phyloP scores from a whole-genome alignment of 2,797 vertebrate genomes.

The Sarcoramphus papa region DNA sequence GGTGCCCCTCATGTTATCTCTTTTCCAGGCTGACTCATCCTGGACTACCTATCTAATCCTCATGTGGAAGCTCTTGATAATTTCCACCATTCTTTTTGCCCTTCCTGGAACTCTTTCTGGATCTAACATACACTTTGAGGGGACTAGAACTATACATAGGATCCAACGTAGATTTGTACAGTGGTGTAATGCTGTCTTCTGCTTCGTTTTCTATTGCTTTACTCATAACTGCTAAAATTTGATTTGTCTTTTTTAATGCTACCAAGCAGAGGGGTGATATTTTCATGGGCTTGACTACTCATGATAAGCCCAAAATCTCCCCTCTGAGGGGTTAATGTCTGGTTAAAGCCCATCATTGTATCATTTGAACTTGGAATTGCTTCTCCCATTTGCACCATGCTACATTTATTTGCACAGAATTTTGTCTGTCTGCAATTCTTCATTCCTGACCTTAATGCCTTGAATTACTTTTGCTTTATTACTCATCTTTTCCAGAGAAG shows the following conservation, averaged over 20 bases:
- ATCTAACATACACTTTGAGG: neutral
- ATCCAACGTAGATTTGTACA: neutral
- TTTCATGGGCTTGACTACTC: neutral
- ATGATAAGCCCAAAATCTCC: neutral
- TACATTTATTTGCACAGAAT: neutral
- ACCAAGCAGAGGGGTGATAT: neutral
- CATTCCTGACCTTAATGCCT: neutral
- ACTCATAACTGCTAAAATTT: neutral
- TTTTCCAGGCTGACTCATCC: neutral
- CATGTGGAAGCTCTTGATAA: neutral
- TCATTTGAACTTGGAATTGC: neutral
- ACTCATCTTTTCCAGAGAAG: neutral
- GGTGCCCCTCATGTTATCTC: neutral
- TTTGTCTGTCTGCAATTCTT: neutral
- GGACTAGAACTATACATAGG: neutral
- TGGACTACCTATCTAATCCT: neutral
- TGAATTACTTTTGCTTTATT: slow-evolving; percentile 1
- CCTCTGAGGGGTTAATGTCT: neutral
- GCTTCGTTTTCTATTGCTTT: neutral
- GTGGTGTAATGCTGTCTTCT: neutral
- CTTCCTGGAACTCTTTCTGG: neutral
- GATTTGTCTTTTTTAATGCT: neutral
- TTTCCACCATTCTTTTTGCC: neutral
- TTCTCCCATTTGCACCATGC: neutral
- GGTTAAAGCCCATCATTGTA: neutral